Base-by-base conservation (phyloP, 2,888 invertebrate genomes). In the Tribolium freemani region DNA sequence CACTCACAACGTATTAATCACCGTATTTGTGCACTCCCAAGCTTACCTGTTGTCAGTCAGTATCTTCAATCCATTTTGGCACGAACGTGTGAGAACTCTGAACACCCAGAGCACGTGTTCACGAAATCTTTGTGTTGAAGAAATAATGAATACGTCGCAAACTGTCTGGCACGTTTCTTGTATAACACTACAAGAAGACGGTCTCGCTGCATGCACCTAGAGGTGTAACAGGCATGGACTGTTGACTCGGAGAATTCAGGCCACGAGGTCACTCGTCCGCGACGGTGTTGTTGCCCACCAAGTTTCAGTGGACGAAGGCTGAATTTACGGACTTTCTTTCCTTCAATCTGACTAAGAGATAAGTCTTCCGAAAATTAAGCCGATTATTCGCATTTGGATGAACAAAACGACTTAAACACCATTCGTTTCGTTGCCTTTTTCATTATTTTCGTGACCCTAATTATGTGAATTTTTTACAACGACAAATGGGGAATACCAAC, bases 201-300 rank as follows among this genome's bases (percentile, higher is more conserved):
- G 60, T 69, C 54, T 46, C 66, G 31, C 50, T 71, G 57, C 44
- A 58, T 71, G 71, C 69, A 73, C 60, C 69, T 60, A 69, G 72
- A 76, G 77, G 73, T 72, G 69, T 64, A 71, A 53, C 69, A 69
- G 67, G 68, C 73, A 75, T 74, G 74, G 77, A 78, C 76, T 76
- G 78, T 79, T 77, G 79, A 76, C 78, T 77, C 64, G 75, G 75
- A 76, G 76, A 78, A 86, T 84, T 78, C 82, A 81, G 86, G 86
- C 82, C 85, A 86, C 75, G 81, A 79, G 85, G 86, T 85, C 85
- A 85, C 81, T 84, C 83, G 84, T 83, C 84, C 86, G 84, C 83
- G 81, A 83, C 85, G 82, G 78, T 76, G 82, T 78, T 80, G 80
- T 81, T 84, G 83, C 82, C 53, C 54, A 26, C 26, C 26, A 26